Evolutionary conservation across 2,797 vertebrate species (phyloP).

Genomic region (Tinamus major): DNA sequence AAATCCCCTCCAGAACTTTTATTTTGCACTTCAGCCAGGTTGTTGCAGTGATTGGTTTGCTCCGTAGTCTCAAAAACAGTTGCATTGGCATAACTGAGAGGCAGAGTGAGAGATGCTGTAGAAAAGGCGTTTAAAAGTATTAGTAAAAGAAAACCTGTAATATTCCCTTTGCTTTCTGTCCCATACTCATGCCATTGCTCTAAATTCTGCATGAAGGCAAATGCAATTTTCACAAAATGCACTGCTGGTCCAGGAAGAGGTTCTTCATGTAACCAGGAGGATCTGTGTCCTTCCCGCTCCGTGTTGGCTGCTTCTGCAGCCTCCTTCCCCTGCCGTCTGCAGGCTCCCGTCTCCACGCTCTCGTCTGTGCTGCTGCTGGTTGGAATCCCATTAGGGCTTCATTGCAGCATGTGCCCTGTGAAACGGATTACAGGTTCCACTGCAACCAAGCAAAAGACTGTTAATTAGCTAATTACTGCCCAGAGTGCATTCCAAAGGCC

Average conservation of each 20-base stretch:
- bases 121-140: background rate
- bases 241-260: background rate
- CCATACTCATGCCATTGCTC: background rate
- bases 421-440: conserved; percentile 24
- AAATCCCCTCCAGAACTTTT: background rate
- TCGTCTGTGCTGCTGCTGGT: background rate
- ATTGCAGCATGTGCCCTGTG: background rate
- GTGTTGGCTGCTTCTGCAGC: background rate
- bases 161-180: background rate
- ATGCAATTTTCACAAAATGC: background rate
- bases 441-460: conserved; percentile 50
- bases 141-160: background rate
- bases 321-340: background rate
- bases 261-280: background rate
- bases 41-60: background rate
- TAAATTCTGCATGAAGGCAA: background rate
- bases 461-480: conserved; percentile 69
- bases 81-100: background rate
- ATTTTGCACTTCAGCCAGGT: background rate
- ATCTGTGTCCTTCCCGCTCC: background rate
- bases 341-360: too few relatives aligned
- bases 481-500: background rate
- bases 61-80: background rate
- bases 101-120: background rate
- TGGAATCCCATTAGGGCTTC: background rate